Conservation (phyloP, 2,113 vertebrate species). For the Scomber colias region DNA sequence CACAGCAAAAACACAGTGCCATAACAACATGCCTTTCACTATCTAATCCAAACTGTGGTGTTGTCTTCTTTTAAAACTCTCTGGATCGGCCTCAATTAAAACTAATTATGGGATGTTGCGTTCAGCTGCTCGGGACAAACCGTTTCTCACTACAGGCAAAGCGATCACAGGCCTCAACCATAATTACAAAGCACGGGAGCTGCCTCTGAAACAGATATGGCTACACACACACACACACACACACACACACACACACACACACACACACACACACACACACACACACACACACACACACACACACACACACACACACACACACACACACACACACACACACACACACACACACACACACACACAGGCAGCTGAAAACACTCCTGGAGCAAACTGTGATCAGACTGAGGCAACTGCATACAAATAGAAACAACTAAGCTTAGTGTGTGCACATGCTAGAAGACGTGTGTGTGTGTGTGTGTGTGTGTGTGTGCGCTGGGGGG, state of each 20-base stretch:
- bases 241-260: neutral
- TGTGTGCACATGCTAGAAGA: neutral
- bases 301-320: neutral
- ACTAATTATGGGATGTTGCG: neutral
- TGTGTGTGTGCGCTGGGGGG: too few species aligned
- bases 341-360: neutral
- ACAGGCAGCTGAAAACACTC: constrained; percentile 20
- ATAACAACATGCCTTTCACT: neutral
- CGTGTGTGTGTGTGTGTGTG: neutral
- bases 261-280: neutral
- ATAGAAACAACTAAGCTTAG: neutral
- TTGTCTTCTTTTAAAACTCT: neutral
- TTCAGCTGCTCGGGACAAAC: neutral
- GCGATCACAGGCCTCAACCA: neutral
- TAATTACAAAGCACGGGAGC: constrained; percentile 15
- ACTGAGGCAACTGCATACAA: constrained; percentile 1
- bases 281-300: neutral
- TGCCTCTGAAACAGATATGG: constrained; percentile 13
- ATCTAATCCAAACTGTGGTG: neutral
- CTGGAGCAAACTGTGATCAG: constrained; percentile 10
- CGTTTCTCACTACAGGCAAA: constrained; percentile 1
- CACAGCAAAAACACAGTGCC: neutral
- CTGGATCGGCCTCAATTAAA: neutral
- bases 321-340: too few species aligned
- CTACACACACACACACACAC: too few species aligned